A percentile compares a stretch with the other conserved stretches of the same genome.
phyloP scores from a whole-genome alignment of 2,888 invertebrate species.

The Cosmia trapezina region DNA sequence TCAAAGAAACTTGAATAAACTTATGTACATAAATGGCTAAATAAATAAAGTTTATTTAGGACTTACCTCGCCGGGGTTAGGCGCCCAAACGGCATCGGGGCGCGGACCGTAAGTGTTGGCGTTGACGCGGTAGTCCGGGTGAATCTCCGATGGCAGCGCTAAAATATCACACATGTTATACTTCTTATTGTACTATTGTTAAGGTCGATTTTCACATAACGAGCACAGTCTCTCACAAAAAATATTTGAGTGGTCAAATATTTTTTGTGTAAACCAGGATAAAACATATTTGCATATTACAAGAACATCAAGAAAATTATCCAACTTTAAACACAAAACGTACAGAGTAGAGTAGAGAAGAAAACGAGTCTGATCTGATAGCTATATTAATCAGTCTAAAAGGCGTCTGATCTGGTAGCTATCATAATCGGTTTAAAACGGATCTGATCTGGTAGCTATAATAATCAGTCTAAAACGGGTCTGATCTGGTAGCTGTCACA shows the following conservation, averaged over 20 bases:
- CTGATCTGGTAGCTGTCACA: too few relatives aligned
- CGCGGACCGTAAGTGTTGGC: conserved; percentile 62
- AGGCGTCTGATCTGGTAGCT: background rate
- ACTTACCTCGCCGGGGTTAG: conserved; percentile 71
- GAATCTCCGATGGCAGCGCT: conserved; percentile 51
- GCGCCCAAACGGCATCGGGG: conserved; percentile 72
- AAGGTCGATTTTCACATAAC: background rate
- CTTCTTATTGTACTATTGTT: background rate
- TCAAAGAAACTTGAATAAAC: too few relatives aligned
- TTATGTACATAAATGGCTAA: background rate
- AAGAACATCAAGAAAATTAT: background rate
- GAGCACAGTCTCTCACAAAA: background rate
- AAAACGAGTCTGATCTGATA: too few relatives aligned
- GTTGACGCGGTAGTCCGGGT: conserved; percentile 50
- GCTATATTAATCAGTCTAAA: too few relatives aligned
- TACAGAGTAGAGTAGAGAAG: background rate
- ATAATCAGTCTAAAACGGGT: background rate
- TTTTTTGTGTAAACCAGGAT: background rate
- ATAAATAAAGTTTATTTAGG: background rate
- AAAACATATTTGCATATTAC: too few relatives aligned
- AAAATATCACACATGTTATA: background rate
- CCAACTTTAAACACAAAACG: background rate
- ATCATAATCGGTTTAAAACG: too few relatives aligned
- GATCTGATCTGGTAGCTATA: too few relatives aligned
- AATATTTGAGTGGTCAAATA: too few relatives aligned